Evolutionary conservation across 1,140 invertebrate species (phyloP).

Genomic region (Drosophila serrata): DNA sequence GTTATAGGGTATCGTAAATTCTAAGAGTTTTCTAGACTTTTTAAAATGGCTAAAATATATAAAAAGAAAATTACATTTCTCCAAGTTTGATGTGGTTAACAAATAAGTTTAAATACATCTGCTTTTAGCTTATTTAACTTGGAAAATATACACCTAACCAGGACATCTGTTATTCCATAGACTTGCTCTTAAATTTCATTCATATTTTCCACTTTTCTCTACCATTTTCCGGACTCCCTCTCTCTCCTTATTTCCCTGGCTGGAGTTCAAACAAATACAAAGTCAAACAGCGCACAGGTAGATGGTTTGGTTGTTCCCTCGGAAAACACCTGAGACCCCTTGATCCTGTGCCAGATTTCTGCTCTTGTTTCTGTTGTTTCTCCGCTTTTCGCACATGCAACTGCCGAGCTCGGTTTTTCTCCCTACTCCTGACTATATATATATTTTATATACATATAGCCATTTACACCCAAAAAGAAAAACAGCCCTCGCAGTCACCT

Average conservation of each 20-base stretch:
- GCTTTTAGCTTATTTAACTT: too few relatives aligned
- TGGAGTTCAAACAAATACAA: slow-evolving; percentile 36
- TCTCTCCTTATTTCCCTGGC: background rate
- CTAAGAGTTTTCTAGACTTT: background rate
- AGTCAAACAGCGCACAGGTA: slow-evolving; percentile 54
- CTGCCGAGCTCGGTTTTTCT: slow-evolving; percentile 47
- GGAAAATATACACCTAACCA: background rate
- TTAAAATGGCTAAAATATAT: background rate
- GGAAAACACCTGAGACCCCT: slow-evolving; percentile 18
- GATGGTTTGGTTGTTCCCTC: slow-evolving; percentile 17
- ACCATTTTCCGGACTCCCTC: slow-evolving; percentile 12
- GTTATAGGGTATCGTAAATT: background rate
- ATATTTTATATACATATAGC: background rate
- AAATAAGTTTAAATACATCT: fast-evolving
- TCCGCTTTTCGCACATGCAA: slow-evolving; percentile 61
- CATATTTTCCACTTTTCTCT: slow-evolving; percentile 37
- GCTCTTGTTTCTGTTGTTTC: slow-evolving; percentile 28
- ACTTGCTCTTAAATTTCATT: background rate
- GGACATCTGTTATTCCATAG: slow-evolving; percentile 1
- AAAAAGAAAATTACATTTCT: too few relatives aligned
- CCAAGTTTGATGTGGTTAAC: background rate
- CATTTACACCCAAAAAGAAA: slow-evolving; percentile 41
- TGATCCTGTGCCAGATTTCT: slow-evolving; percentile 31
- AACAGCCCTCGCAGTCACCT: slow-evolving; percentile 64
- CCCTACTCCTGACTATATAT: slow-evolving; percentile 4